phyloP scores from a whole-genome alignment of 1,140 invertebrate species.

The Metopolophium dirhodum region DNA sequence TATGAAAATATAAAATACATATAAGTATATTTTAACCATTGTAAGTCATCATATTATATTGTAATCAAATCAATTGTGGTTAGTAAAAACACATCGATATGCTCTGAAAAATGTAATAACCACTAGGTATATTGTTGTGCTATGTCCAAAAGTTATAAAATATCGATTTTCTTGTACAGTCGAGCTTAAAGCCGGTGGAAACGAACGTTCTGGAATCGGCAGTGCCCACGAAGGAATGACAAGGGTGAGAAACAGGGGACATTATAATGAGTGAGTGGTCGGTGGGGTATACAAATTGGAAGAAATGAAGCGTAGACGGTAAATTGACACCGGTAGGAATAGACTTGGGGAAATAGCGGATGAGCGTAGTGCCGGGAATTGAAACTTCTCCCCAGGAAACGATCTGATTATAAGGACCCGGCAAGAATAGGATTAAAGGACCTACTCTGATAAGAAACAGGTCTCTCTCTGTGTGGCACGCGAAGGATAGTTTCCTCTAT shows the following conservation, averaged over 20 bases:
- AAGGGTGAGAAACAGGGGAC: neutral
- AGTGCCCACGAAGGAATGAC: neutral
- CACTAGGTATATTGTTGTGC: neutral
- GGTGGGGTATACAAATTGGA: conserved; percentile 47
- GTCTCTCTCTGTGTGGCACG: neutral
- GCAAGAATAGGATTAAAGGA: conserved; percentile 52
- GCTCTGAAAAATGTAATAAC: neutral
- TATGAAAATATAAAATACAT: too few species aligned
- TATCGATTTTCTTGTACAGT: neutral
- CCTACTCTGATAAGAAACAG: conserved; percentile 35
- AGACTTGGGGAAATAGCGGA: neutral
- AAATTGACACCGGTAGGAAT: conserved; percentile 45
- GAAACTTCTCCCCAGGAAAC: conserved; percentile 41
- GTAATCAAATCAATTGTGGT: too few species aligned
- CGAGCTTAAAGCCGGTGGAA: neutral
- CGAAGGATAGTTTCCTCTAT: neutral
- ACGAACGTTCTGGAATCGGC: neutral
- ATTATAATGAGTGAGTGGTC: conserved; percentile 32
- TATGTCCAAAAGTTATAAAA: neutral
- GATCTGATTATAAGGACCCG: conserved; percentile 43
- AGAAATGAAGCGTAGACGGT: conserved; percentile 47
- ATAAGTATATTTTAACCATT: too few species aligned
- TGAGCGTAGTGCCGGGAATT: conserved; percentile 42
- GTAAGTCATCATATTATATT: too few species aligned
- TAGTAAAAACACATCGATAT: too few species aligned